phyloP scores from a whole-genome alignment of 2,888 invertebrate species.

The Xanthia togata region DNA sequence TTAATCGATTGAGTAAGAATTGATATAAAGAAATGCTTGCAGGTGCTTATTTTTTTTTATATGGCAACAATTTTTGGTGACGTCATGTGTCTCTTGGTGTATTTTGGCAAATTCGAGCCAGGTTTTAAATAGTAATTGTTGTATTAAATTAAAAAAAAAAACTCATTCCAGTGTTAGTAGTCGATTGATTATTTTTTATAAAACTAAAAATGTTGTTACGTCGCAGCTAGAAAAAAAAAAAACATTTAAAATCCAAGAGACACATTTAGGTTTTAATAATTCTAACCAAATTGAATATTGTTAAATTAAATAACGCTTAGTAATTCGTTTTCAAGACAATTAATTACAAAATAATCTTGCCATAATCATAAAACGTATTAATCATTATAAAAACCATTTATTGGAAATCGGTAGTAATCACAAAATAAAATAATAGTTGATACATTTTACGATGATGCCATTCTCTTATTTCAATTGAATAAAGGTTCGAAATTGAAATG shows the following conservation, averaged over 20 bases:
- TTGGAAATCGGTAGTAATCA: slow-evolving; percentile 39
- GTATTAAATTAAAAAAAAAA: slow-evolving; percentile 1
- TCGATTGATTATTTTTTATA: neutral
- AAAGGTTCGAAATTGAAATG: neutral
- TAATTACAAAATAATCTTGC: slow-evolving; percentile 50
- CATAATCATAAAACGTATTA: slow-evolving; percentile 39
- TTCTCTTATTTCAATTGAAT: neutral
- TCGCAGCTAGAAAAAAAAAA: neutral
- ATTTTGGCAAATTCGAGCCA: slow-evolving; percentile 22
- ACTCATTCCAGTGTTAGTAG: slow-evolving; percentile 18
- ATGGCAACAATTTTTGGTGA: slow-evolving; percentile 47
- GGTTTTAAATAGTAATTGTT: slow-evolving; percentile 13
- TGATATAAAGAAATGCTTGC: slow-evolving; percentile 69
- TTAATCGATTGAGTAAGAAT: slow-evolving; percentile 65
- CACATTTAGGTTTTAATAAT: slow-evolving; percentile 28
- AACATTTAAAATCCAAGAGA: slow-evolving; percentile 32
- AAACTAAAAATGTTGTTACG: slow-evolving; percentile 7
- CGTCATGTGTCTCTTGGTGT: slow-evolving; percentile 49
- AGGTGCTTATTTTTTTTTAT: slow-evolving; percentile 61
- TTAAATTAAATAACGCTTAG: slow-evolving; percentile 39
- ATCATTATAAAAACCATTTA: slow-evolving; percentile 27
- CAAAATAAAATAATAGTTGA: slow-evolving; percentile 15
- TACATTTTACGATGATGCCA: slow-evolving; percentile 22
- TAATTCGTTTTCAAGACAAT: slow-evolving; percentile 17
- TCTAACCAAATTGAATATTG: slow-evolving; percentile 28